Conservation (phyloP, 2,113 vertebrate genomes). For the Hylia prasina region DNA sequence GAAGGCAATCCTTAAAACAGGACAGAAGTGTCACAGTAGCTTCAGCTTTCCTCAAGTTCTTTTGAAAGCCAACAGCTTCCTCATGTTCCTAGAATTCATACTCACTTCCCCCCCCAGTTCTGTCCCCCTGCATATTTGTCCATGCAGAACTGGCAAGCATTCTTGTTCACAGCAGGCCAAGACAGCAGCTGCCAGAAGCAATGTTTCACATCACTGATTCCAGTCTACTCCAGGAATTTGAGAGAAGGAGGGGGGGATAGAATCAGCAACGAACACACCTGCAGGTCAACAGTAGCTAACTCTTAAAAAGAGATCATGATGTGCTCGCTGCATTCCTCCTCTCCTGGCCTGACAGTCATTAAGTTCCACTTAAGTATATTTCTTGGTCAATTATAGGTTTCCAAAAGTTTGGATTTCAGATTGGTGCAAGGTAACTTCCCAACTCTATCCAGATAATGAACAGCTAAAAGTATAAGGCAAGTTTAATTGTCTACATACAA, state of each 20-base stretch:
- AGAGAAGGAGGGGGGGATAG: neutral
- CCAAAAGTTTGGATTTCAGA: neutral
- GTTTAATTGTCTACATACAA: neutral
- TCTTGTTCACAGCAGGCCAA: neutral
- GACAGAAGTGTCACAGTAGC: neutral
- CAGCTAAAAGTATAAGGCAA: neutral
- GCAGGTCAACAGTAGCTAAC: neutral
- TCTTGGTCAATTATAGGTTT: neutral
- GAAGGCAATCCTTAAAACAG: neutral
- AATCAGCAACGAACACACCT: neutral
- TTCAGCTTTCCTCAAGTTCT: neutral
- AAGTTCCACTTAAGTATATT: neutral
- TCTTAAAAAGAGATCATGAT: neutral
- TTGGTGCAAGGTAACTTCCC: neutral
- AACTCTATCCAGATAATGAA: neutral
- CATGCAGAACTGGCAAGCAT: neutral
- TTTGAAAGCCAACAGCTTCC: neutral
- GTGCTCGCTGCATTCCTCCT: neutral
- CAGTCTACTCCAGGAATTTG: neutral
- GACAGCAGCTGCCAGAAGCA: conserved; percentile 35
- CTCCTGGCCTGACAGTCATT: neutral
- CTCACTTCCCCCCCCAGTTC: neutral
- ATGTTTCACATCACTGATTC: neutral
- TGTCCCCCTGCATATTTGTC: neutral
- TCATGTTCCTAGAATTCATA: neutral